Evolutionary conservation across 2,113 vertebrate species (phyloP).

Genomic region (Epinephelus fuscoguttatus): DNA sequence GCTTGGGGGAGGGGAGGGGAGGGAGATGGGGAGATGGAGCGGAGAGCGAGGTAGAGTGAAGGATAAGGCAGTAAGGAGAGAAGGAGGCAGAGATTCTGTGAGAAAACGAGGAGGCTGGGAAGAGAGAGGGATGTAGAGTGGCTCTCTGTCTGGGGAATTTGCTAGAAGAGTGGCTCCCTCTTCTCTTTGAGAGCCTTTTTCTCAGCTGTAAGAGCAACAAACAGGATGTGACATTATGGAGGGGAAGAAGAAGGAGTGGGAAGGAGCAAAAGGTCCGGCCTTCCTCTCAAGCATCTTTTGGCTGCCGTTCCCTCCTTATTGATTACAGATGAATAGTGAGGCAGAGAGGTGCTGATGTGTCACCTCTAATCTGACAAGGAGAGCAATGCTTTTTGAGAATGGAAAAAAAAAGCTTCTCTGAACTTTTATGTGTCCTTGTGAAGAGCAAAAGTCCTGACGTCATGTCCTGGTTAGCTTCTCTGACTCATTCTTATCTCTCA

Average conservation of each 20-base stretch:
- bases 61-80: neutral
- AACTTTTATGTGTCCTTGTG: conserved; percentile 16
- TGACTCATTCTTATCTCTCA: neutral
- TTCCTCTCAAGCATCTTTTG: conserved; percentile 32
- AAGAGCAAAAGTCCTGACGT: conserved; percentile 1
- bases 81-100: conserved; percentile 33
- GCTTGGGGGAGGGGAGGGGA: conserved; percentile 10
- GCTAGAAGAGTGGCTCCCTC: conserved; percentile 27
- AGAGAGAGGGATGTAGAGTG: conserved; percentile 17
- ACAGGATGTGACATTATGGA: conserved; percentile 61
- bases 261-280: conserved; percentile 22
- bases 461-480: neutral
- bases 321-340: conserved; percentile 41
- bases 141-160: conserved; percentile 33
- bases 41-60: conserved; percentile 7
- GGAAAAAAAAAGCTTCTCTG: conserved; percentile 16
- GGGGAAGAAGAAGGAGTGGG: conserved; percentile 22
- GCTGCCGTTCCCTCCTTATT: conserved; percentile 30
- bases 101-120: conserved; percentile 33
- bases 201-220: conserved; percentile 34
- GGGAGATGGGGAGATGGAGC: conserved; percentile 16
- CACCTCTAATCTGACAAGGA: conserved; percentile 39
- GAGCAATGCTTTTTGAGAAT: conserved; percentile 26
- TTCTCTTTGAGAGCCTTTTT: conserved; percentile 30
- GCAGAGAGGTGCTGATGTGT: conserved; percentile 49